These are phyloP conservation scores for Busseola fusca DNA, from an alignment of 2,888 invertebrate genomes.

Conservation along the genomic window DNA sequence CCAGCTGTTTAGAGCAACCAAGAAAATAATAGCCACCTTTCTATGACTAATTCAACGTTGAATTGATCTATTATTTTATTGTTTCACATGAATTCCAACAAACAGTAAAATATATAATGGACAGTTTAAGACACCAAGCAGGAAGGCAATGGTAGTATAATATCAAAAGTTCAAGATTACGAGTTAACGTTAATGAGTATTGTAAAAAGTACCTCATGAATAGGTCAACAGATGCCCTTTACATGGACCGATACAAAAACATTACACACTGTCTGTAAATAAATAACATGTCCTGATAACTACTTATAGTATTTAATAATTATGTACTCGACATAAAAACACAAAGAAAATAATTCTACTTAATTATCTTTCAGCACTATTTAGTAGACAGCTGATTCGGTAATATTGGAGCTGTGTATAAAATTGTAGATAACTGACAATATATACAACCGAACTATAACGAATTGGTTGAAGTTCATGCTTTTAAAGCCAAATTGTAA, in stretches of 20 bases:
- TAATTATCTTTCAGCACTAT: slow-evolving; percentile 28
- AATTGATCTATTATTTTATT: background rate
- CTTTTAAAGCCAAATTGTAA: slow-evolving; percentile 6
- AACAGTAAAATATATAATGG: slow-evolving; percentile 1
- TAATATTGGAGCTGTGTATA: slow-evolving; percentile 26
- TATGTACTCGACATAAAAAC: slow-evolving; percentile 27
- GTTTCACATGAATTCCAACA: background rate
- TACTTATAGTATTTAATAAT: slow-evolving; percentile 30
- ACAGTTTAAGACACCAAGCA: slow-evolving; percentile 17
- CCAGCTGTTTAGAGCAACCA: background rate
- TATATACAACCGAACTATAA: slow-evolving; percentile 14
- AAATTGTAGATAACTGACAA: slow-evolving; percentile 19
- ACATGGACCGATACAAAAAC: slow-evolving; percentile 28
- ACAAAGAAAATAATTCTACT: slow-evolving; percentile 24
- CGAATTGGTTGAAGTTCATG: slow-evolving; percentile 31
- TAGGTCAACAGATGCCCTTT: slow-evolving; percentile 62
- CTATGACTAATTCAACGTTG: background rate
- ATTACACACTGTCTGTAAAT: slow-evolving; percentile 29
- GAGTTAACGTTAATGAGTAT: slow-evolving; percentile 45
- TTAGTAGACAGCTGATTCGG: slow-evolving; percentile 43
- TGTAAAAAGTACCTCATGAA: slow-evolving; percentile 39
- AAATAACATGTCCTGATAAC: slow-evolving; percentile 30
- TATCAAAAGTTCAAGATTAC: slow-evolving; percentile 64
- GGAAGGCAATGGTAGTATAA: slow-evolving; percentile 35
- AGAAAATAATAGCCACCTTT: slow-evolving; percentile 4